A percentile compares a stretch with the other conserved stretches of the same genome.
Conservation (phyloP, 2,113 vertebrate genomes). For the Pachypanchax playfairii region DNA sequence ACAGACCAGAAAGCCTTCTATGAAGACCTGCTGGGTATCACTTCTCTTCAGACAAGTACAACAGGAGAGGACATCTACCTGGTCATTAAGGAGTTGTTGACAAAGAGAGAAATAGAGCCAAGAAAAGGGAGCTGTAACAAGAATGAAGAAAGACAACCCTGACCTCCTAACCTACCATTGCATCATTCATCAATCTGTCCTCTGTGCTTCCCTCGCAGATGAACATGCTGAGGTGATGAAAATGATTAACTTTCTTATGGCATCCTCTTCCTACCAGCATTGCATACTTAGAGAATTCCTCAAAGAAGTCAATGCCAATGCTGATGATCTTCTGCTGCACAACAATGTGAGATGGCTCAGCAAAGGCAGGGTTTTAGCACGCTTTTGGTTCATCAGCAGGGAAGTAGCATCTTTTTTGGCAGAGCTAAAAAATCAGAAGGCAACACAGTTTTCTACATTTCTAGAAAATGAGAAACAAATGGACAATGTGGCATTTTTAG, state of each 20-base stretch:
- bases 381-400: constrained; percentile 6
- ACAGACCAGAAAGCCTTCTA: constrained; percentile 19
- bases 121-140: constrained; percentile 38
- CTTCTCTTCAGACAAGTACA: constrained; percentile 18
- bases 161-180: constrained; percentile 29
- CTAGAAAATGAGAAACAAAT: constrained; percentile 3
- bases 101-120: neutral
- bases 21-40: constrained; percentile 32
- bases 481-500: constrained; percentile 11
- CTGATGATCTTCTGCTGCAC: constrained; percentile 32
- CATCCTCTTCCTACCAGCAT: constrained; percentile 25
- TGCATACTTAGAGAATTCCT: constrained; percentile 27
- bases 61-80: constrained; percentile 11
- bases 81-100: constrained; percentile 12
- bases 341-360: constrained; percentile 19
- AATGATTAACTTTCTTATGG: constrained; percentile 34
- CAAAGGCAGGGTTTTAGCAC: neutral
- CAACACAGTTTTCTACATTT: constrained; percentile 12
- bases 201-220: constrained; percentile 37
- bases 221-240: constrained; percentile 47
- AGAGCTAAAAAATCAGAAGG: constrained; percentile 9
- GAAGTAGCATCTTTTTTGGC: constrained; percentile 7
- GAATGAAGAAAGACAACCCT: constrained; percentile 37
- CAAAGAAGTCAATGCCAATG: constrained; percentile 18
- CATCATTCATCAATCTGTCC: constrained; percentile 40